Evolutionary conservation across 1,140 invertebrate species (phyloP), one percentile per base, ranked within the genome.

Genomic region (Drosophila littoralis): DNA sequence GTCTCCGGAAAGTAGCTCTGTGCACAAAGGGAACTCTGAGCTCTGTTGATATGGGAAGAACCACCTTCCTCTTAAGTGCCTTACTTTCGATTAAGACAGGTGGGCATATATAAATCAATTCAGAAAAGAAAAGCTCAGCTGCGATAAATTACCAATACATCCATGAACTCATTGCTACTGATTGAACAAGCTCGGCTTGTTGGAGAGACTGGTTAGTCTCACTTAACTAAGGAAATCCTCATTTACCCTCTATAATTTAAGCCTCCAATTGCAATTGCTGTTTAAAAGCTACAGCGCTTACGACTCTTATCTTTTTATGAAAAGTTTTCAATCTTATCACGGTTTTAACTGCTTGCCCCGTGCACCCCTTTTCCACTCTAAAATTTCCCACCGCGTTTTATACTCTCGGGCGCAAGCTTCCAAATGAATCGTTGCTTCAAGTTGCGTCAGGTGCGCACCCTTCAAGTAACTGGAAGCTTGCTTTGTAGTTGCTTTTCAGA

Each of bases 361-460:
- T n/a, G n/a, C n/a, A 5, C 15, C 13, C 22, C 22, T 28, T 28
- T 32, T 7, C 32, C 15, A 2, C 28, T 28, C 1, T 9, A 1
- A 12, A 28, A 10, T 15, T 48, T 42, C 36, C 55, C 57, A 52
- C 28, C 6, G 13, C 6, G 10, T 17, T 46, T 35, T 35, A 50
- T 50, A 15, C 4, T 32, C 12, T 28, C 1, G 32, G 17, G 9
- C 22, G 32, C 38, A 9, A 36, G 28, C 40, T 9, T 15, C 32
- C 8, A 51, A 54, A 54, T 36, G n/a, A 51, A 51, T 51, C 13
- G 43, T 38, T 22, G 35, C 9, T 45, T 40, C 5, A 64, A 66
- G 45, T 48, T 40, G 60, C 61, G 68, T 65, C 68, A 65, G 68
- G 68, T 70, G 67, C 17, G 36, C 48, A 42, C 17, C 38, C 40